These are phyloP conservation scores for Hydroisotoma schaefferi DNA, from an alignment of 2,888 invertebrate species.

Conservation along the genomic window DNA sequence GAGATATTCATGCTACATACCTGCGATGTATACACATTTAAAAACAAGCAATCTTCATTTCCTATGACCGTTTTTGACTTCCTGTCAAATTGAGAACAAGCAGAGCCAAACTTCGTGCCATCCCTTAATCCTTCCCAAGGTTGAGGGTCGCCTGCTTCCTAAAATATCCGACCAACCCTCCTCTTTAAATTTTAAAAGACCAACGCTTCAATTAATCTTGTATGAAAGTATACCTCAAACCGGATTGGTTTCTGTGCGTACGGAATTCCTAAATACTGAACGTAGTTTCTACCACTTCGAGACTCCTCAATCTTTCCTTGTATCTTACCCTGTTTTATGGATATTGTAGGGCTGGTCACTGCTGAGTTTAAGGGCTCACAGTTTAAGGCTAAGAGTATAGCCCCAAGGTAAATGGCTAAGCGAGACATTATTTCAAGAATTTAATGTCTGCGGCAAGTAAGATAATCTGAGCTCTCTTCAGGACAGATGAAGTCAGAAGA, in stretches of 20 bases:
- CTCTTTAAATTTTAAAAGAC: neutral
- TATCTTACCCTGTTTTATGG: slow-evolving; percentile 26
- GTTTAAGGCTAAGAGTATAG: too few relatives aligned
- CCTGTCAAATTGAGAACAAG: slow-evolving; percentile 32
- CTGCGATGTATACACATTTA: slow-evolving; percentile 26
- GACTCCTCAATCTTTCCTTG: slow-evolving; percentile 27
- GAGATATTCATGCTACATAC: neutral
- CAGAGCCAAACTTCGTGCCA: slow-evolving; percentile 29
- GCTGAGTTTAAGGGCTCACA: slow-evolving; percentile 10
- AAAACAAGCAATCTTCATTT: slow-evolving; percentile 26
- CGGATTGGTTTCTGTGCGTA: slow-evolving; percentile 29
- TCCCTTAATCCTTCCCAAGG: slow-evolving; percentile 33
- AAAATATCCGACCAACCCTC: neutral
- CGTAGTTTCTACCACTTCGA: slow-evolving; percentile 26
- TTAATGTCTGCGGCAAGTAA: too few relatives aligned
- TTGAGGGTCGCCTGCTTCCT: slow-evolving; percentile 25
- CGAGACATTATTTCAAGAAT: too few relatives aligned
- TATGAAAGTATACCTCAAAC: slow-evolving; percentile 25
- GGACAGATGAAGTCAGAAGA: too few relatives aligned
- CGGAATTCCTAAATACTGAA: slow-evolving; percentile 33
- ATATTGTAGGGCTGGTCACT: slow-evolving; percentile 23
- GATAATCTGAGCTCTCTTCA: too few relatives aligned
- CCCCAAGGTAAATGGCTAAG: too few relatives aligned
- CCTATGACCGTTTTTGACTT: slow-evolving; percentile 26
- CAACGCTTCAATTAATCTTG: neutral